A percentile compares a stretch with the other conserved stretches of the same genome.
Conservation (phyloP, 1,140 invertebrate genomes). For the Grapholita molesta region DNA sequence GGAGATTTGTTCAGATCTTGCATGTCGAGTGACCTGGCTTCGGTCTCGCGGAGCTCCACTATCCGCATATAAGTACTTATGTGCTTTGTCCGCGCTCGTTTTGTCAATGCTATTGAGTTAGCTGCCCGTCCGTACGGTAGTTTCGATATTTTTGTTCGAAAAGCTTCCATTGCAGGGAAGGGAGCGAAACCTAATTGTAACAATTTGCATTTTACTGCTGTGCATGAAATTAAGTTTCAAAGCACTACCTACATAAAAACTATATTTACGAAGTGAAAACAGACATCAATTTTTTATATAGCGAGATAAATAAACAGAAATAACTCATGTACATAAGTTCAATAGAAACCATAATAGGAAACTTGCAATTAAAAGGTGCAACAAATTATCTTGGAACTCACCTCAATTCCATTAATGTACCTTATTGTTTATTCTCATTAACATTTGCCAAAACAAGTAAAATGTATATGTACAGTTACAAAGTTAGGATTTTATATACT, state of each 20-base stretch:
- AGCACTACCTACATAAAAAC: background rate
- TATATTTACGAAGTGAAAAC: background rate
- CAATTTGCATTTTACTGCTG: conserved; percentile 16
- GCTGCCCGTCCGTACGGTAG: conserved; percentile 5
- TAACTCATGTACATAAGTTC: background rate
- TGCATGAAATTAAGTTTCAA: background rate
- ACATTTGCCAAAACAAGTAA: no score
- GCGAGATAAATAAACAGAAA: background rate
- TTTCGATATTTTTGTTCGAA: conserved; percentile 18
- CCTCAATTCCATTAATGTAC: no score
- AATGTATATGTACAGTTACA: background rate
- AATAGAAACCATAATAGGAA: background rate
- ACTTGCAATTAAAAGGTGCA: no score
- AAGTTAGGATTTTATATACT: conserved; percentile 36
- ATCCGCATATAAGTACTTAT: conserved; percentile 24
- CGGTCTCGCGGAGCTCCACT: conserved; percentile 12
- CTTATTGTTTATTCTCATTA: no score
- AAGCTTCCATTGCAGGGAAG: conserved; percentile 13
- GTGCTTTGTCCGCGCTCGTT: conserved; percentile 18
- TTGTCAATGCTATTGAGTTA: conserved; percentile 29
- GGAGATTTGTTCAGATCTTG: conserved; percentile 25
- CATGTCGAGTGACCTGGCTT: conserved; percentile 18
- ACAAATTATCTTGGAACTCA: no score
- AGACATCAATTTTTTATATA: background rate
- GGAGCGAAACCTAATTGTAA: conserved; percentile 2